These are phyloP conservation scores for Crematogaster levior DNA, from an alignment of 2,888 invertebrate species.

Conservation along the genomic window DNA sequence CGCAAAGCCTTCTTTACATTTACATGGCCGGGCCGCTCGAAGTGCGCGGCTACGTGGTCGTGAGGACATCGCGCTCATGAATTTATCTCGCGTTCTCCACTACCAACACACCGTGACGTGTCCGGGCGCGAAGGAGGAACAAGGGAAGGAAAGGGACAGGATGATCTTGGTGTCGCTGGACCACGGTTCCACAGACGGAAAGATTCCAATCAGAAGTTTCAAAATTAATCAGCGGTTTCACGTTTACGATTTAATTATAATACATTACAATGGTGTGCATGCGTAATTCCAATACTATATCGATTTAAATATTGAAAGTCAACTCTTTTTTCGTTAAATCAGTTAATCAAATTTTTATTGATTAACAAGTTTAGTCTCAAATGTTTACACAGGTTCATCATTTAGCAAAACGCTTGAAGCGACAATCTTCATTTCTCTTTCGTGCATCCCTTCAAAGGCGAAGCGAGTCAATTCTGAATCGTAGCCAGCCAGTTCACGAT, in stretches of 20 bases:
- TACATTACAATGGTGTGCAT: background rate
- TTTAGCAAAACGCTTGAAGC: background rate
- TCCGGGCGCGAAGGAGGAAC: conserved; percentile 34
- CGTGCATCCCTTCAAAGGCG: background rate
- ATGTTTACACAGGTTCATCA: background rate
- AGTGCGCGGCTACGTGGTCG: conserved; percentile 68
- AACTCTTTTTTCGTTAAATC: background rate
- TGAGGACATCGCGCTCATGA: conserved; percentile 76
- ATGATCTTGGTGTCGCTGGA: conserved; percentile 73
- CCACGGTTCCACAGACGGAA: conserved; percentile 63
- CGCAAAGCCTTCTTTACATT: conserved; percentile 74
- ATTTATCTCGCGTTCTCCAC: conserved; percentile 69
- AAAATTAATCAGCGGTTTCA: conserved; percentile 12
- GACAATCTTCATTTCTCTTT: background rate
- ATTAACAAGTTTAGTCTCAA: background rate
- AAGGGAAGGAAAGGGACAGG: conserved; percentile 49
- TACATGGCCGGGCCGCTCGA: conserved; percentile 73
- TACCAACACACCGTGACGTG: conserved; percentile 12
- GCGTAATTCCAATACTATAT: background rate
- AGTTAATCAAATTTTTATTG: background rate
- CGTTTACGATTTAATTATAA: conserved; percentile 20
- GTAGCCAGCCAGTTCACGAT: background rate
- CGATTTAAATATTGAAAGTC: background rate
- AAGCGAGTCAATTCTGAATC: conserved; percentile 30
- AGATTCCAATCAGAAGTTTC: conserved; percentile 5